Conservation (phyloP, 1,140 invertebrate genomes). For the Microplitis demolitor region DNA sequence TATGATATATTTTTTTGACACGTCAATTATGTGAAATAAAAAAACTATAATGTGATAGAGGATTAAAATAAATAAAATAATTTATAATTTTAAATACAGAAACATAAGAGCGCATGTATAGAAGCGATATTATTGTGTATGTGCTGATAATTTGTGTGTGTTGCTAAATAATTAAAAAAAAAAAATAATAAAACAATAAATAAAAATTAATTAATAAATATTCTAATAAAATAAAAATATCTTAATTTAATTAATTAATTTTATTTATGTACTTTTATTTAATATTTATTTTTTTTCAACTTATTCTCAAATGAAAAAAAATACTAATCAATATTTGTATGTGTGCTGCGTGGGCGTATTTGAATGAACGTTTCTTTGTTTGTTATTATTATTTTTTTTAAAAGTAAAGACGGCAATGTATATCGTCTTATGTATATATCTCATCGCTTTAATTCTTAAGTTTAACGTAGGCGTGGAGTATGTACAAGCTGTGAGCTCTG, state of each 20-base stretch:
- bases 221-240: not conserved
- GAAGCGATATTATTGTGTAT: not conserved
- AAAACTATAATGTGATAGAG: not conserved
- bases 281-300: not conserved
- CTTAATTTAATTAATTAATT: not conserved
- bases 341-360: not conserved
- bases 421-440: not conserved
- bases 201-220: constrained; percentile 18
- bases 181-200: not conserved
- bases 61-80: not conserved
- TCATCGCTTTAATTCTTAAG: constrained; percentile 20
- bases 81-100: not conserved
- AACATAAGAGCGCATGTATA: not conserved
- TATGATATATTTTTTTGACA: not conserved
- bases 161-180: constrained; percentile 13
- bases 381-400: not conserved
- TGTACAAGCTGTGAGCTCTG: not conserved
- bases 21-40: not conserved
- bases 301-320: not conserved
- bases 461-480: not conserved
- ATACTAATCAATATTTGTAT: not conserved
- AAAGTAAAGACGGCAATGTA: not conserved
- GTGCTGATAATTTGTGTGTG: constrained; percentile 1
- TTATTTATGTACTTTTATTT: not conserved
- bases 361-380: too few species aligned